A percentile compares a stretch with the other conserved stretches of the same genome.
These are phyloP conservation scores for Bugula neritina DNA, from an alignment of 2,888 invertebrate genomes.

Conservation along the genomic window DNA sequence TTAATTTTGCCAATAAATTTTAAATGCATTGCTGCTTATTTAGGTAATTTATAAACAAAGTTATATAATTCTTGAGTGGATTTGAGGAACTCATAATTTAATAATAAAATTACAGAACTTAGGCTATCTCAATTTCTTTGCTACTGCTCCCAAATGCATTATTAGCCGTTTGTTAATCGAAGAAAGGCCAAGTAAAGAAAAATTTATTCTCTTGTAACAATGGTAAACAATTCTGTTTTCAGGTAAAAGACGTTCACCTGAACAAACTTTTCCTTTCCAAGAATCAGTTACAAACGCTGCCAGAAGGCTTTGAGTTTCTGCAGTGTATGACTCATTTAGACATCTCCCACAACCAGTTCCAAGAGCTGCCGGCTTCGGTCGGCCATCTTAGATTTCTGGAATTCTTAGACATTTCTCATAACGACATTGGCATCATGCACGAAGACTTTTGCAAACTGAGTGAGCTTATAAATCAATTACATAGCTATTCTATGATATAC, in stretches of 20 bases:
- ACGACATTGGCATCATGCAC: conserved; percentile 24
- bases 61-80: no score
- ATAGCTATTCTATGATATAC: no score
- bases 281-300: conserved; percentile 25
- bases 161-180: no score
- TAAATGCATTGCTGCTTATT: no score
- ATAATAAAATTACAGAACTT: no score
- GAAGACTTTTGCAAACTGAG: conserved; percentile 27
- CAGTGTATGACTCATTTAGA: conserved; percentile 26
- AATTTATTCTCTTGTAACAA: conserved; percentile 46
- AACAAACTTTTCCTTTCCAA: conserved; percentile 25
- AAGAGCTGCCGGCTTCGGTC: conserved; percentile 20
- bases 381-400: conserved; percentile 21
- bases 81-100: no score
- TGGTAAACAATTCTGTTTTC: background rate
- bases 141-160: no score
- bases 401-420: conserved; percentile 22
- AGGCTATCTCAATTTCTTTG: no score
- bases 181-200: no score
- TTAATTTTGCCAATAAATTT: no score
- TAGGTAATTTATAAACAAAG: no score
- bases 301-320: conserved; percentile 25
- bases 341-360: conserved; percentile 24
- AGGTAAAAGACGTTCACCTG: conserved; percentile 25
- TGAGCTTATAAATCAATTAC: background rate